Percentiles rank a stretch among this genome's conserved stretches.
phyloP scores from a whole-genome alignment of 2,113 vertebrate genomes.

The Odontesthes bonariensis region DNA sequence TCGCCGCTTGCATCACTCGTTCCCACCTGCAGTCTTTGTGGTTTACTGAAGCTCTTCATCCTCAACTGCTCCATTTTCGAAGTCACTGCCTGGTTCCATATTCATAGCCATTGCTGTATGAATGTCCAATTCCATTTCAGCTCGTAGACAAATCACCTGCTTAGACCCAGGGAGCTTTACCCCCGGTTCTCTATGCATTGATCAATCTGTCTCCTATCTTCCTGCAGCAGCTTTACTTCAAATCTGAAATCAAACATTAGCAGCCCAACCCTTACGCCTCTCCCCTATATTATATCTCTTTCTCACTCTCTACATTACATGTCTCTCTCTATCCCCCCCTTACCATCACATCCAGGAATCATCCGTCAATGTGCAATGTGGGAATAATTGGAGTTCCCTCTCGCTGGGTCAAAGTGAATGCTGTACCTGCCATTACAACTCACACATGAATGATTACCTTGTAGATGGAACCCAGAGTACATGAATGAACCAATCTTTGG shows the following conservation, averaged over 20 bases:
- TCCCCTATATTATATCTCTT: conserved; percentile 52
- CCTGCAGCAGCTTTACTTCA: conserved; percentile 68
- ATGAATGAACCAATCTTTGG: conserved; percentile 61
- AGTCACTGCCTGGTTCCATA: conserved; percentile 62
- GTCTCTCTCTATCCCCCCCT: conserved; percentile 34
- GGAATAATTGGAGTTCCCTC: conserved; percentile 75
- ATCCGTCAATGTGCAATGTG: conserved; percentile 70
- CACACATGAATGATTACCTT: conserved; percentile 71
- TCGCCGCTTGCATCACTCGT: conserved; percentile 43
- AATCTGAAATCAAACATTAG: conserved; percentile 79
- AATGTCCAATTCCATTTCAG: conserved; percentile 67
- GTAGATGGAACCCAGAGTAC: conserved; percentile 55
- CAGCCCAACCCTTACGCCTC: conserved; percentile 43
- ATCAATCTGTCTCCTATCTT: conserved; percentile 69
- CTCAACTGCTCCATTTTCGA: conserved; percentile 63
- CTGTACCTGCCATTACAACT: conserved; percentile 70
- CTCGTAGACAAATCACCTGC: conserved; percentile 65
- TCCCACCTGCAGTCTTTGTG: conserved; percentile 47
- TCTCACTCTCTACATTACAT: conserved; percentile 25
- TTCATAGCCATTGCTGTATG: conserved; percentile 63
- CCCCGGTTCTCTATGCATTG: conserved; percentile 43
- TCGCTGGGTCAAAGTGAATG: conserved; percentile 67
- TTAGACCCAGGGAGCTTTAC: conserved; percentile 52
- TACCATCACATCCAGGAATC: conserved; percentile 63
- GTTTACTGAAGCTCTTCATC: conserved; percentile 59